A percentile compares a stretch with the other conserved stretches of the same genome.
Evolutionary conservation across 1,140 invertebrate genomes (phyloP).

Genomic region (Ostrea denselamellosa): DNA sequence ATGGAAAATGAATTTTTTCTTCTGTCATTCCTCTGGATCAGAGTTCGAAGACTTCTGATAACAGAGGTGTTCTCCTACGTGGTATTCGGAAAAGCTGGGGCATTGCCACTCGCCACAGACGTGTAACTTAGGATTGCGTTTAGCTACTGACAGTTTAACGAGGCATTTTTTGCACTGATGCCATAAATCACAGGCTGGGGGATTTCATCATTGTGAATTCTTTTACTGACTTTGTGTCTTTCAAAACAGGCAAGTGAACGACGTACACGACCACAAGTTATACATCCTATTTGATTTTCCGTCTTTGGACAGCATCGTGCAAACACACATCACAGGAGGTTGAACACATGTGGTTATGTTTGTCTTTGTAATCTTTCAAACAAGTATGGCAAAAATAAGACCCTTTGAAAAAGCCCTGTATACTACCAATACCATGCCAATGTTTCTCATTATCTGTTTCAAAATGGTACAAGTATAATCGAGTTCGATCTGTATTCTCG

Average conservation of each 20-base stretch:
- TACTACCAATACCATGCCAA: slow-evolving; percentile 42
- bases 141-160: not conserved
- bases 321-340: slow-evolving; percentile 37
- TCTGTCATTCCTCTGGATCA: not conserved
- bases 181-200: slow-evolving; percentile 22
- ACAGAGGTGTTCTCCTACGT: slow-evolving; percentile 37
- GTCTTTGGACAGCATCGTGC: not conserved
- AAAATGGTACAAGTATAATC: slow-evolving; percentile 37
- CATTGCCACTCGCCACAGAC: slow-evolving; percentile 48
- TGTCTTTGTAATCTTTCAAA: slow-evolving; percentile 37
- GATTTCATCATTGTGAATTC: not conserved
- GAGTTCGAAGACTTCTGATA: not conserved
- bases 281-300: slow-evolving; percentile 22
- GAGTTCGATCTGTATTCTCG: not conserved
- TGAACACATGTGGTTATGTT: slow-evolving; percentile 27
- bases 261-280: not conserved
- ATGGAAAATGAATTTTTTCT: slow-evolving; percentile 42
- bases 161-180: slow-evolving; percentile 20
- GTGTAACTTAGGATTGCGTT: slow-evolving; percentile 32
- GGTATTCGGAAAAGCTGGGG: slow-evolving; percentile 9
- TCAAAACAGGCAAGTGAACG: slow-evolving; percentile 31
- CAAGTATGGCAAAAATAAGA: slow-evolving; percentile 42
- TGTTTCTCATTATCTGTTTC: slow-evolving; percentile 31
- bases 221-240: not conserved
- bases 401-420: slow-evolving; percentile 39